Evolutionary conservation across 2,113 vertebrate genomes (phyloP), one percentile per base, ranked within the genome.

Genomic region (Thomomys bottae): DNA sequence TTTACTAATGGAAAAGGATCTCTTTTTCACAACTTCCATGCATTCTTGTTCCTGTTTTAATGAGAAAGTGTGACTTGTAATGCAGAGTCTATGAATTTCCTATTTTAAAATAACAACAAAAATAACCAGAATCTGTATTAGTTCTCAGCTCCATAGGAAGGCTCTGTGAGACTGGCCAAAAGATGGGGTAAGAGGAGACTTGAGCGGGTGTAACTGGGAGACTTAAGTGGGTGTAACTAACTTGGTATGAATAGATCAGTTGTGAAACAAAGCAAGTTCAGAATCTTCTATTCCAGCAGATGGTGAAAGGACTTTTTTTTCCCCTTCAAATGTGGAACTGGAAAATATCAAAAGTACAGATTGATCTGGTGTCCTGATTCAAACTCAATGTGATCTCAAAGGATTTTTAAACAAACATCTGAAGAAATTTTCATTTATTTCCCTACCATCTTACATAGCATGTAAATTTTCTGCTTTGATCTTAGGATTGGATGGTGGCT

Each of bases 321-420:
- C 14, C 45, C 11, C 49, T 17, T 9, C 26, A 89, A 85, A 96
- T 76, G 57, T 54, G 76, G 90, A 93, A 87, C 67, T 87, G 81
- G 78, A 24, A 94, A 94, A 93, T 95, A 93, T 93, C 90, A 93
- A 91, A 94, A 95, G 87, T 80, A 95, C 66, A 88, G 91, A 90
- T 80, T 79, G 84, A 93, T 94, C 81, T 70, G 73, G 18, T 84
- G 93, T 90, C 64, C 67, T 26, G 88, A 81, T 94, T 80, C 79
- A 87, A 93, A 94, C 81, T 91, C 83, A 71, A 11, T 54, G 49
- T 70, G 3, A 34, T 92, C 88, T 90, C 80, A 80, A 23, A 94
- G 86, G 92, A 87, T 81, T 95, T 91, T 78, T 54, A 78, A 88
- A 88, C 67, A 93, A 90, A 83, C 88, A 90, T 94, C 90, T 83